Evolutionary conservation across 2,113 vertebrate species (phyloP), one percentile per base, ranked within the genome.

Genomic region (Athene cunicularia): DNA sequence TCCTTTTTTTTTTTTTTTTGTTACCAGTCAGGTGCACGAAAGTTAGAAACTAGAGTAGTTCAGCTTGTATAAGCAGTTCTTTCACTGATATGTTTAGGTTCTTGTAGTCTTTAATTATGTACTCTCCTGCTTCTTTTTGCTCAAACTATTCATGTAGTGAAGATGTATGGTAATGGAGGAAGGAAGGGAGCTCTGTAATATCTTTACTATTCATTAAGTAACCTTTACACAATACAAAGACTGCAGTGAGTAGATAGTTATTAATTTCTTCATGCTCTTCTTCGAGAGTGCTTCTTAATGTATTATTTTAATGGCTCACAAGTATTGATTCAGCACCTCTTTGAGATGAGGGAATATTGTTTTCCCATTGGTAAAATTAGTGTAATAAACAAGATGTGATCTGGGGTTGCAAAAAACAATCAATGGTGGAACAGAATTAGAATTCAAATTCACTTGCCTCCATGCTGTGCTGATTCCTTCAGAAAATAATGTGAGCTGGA

Each of bases 351-450:
- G 53, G 76, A 92, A 67, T 90, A 87, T 88, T 93, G 50, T 95
- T 93, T 95, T 87, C 76, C 73, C 4, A 0, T 86, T 0, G 24
- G 81, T 91, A 87, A 97, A 94, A 94, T 96, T 90, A 96, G 81
- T 68, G 71, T 85, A 95, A 94, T 96, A 96, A 95, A 96, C 92
- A 95, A 91, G 94, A 94, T 92, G 91, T 94, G 94, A 83, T 92
- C 76, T 88, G 33, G 62, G 86, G 39, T 80, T 0, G 2, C 60
- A 79, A 64, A 88, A 83, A 85, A 23, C 67, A 95, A 95, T 97
- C 96, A 58, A 64, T 95, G 59, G 9, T 74, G 55, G 56, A 75
- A 64, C 49, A 85, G 73, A 84, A 79, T 77, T 81, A 60, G 91
- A 96, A 96, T 95, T 95, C 35, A 79, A 89, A 84, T 75, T 88